phyloP scores from a whole-genome alignment of 2,113 vertebrate species.

The Corythornis cristatus region DNA sequence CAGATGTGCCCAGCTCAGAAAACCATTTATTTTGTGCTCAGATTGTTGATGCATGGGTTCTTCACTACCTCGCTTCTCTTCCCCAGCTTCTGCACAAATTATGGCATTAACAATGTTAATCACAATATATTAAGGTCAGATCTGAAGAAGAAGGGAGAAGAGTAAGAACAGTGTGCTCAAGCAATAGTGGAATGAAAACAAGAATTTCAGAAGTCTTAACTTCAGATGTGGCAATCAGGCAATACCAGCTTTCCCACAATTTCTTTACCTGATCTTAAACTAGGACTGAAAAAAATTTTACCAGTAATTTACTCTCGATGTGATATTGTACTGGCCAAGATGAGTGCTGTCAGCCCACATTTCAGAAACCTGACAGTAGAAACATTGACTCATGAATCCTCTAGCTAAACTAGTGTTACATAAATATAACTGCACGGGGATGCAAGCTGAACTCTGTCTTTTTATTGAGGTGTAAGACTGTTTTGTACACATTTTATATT shows the following conservation, averaged over 20 bases:
- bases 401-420: neutral
- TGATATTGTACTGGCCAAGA: neutral
- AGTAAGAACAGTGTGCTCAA: neutral
- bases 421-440: neutral
- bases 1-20: neutral
- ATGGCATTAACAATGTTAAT: neutral
- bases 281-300: neutral
- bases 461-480: neutral
- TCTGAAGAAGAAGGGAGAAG: neutral
- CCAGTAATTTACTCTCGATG: constrained; percentile 8
- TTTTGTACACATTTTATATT: neutral
- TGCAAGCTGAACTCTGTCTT: neutral
- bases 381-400: constrained; percentile 47
- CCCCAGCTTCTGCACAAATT: neutral
- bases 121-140: neutral
- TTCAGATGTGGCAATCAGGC: neutral
- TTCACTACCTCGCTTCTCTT: neutral
- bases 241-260: neutral
- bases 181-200: neutral
- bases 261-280: neutral
- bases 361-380: constrained; percentile 39
- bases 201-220: neutral
- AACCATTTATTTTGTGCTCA: neutral
- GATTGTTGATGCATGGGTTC: neutral
- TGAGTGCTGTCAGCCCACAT: constrained; percentile 30